phyloP scores from a whole-genome alignment of 2,888 invertebrate species.

The Spatulosminthurus flaviceps region DNA sequence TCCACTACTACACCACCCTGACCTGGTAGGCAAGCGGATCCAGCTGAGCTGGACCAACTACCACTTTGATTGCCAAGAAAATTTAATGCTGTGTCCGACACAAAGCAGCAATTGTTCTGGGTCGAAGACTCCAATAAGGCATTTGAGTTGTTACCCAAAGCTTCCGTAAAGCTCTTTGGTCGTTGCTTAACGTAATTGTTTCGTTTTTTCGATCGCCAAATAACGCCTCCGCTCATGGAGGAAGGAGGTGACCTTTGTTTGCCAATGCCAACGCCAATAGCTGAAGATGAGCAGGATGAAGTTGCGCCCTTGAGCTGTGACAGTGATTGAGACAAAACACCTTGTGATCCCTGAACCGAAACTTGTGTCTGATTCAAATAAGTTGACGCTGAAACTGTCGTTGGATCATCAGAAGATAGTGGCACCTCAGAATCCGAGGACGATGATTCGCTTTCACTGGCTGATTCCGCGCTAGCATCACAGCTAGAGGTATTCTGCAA shows the following conservation, averaged over 20 bases:
- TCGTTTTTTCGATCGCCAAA: constrained; percentile 60
- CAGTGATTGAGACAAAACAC: constrained; percentile 48
- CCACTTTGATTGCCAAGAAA: constrained; percentile 55
- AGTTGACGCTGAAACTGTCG: constrained; percentile 59
- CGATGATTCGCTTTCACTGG: constrained; percentile 58
- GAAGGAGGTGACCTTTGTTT: constrained; percentile 48
- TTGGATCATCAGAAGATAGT: constrained; percentile 62
- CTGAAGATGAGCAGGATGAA: constrained; percentile 49
- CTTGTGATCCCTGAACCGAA: constrained; percentile 48
- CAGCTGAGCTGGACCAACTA: constrained; percentile 54
- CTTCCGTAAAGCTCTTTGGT: constrained; percentile 63
- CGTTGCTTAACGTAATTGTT: constrained; percentile 56
- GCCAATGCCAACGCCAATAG: constrained; percentile 18
- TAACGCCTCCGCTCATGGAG: constrained; percentile 53
- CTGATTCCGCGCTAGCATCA: constrained; percentile 63
- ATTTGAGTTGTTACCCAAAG: constrained; percentile 38
- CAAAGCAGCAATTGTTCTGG: constrained; percentile 52
- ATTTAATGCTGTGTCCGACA: constrained; percentile 62
- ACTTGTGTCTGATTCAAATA: constrained; percentile 60
- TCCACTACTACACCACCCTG: constrained; percentile 16
- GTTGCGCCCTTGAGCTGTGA: constrained; percentile 49
- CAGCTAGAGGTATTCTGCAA: constrained; percentile 62
- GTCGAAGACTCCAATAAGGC: constrained; percentile 36
- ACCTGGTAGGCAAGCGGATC: constrained; percentile 38
- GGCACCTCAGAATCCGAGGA: constrained; percentile 56